Conservation (phyloP, 2,888 invertebrate genomes). For the Euphydryas editha region DNA sequence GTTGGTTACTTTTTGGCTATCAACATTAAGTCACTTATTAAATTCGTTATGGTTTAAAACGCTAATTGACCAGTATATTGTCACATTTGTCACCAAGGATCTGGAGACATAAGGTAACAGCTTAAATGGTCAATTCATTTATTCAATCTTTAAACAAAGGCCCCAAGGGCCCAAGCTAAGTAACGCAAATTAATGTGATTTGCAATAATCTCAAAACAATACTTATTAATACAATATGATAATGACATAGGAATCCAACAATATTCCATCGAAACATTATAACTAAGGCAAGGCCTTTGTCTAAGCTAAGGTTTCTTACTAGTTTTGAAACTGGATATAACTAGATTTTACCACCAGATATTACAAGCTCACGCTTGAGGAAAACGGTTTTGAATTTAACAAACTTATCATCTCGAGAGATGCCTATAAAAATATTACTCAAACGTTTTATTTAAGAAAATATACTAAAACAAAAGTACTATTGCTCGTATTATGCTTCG, state of each 20-base stretch:
- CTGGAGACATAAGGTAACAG: too few relatives aligned
- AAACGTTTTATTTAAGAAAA: slow-evolving; percentile 6
- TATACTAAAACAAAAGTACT: not conserved
- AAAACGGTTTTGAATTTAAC: not conserved
- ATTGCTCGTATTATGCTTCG: not conserved
- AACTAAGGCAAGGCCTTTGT: not conserved
- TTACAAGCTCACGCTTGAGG: not conserved
- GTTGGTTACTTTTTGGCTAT: too few relatives aligned
- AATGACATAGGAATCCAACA: not conserved
- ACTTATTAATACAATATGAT: not conserved
- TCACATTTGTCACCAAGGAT: too few relatives aligned
- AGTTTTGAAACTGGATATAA: slow-evolving; percentile 9
- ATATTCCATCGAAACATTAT: not conserved
- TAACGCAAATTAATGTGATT: too few relatives aligned
- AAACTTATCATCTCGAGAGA: not conserved
- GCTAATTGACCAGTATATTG: too few relatives aligned
- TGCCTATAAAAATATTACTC: slow-evolving; percentile 5
- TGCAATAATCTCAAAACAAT: not conserved
- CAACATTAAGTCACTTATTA: too few relatives aligned
- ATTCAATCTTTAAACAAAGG: too few relatives aligned
- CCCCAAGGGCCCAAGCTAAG: too few relatives aligned
- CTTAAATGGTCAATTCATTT: too few relatives aligned
- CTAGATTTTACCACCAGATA: not conserved
- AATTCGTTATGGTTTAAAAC: too few relatives aligned
- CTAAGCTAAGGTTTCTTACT: not conserved